A percentile compares a stretch with the other conserved stretches of the same genome.
phyloP scores from a whole-genome alignment of 2,113 vertebrate species.

The Hylia prasina region DNA sequence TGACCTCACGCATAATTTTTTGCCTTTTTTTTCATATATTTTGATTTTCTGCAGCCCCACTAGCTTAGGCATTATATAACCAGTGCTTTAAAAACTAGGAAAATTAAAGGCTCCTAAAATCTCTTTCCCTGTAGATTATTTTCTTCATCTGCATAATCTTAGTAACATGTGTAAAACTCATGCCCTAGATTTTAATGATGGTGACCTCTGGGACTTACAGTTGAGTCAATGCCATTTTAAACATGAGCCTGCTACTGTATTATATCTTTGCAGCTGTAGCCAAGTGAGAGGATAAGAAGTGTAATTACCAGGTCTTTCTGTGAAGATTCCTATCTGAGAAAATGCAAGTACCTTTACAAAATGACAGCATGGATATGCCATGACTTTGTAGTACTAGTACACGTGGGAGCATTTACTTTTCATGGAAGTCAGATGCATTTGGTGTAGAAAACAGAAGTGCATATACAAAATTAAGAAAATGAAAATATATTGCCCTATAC shows the following conservation, averaged over 20 bases:
- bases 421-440: background rate
- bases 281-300: background rate
- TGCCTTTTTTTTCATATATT: background rate
- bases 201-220: conserved; percentile 32
- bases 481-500: background rate
- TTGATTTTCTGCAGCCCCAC: background rate
- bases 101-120: conserved; percentile 27
- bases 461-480: background rate
- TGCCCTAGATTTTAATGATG: conserved; percentile 39
- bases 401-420: background rate
- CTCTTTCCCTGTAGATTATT: conserved; percentile 27
- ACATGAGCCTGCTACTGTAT: background rate
- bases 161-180: conserved; percentile 21
- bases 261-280: background rate
- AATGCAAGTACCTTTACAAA: background rate
- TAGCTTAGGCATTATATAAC: conserved; percentile 26
- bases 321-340: background rate
- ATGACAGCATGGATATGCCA: background rate
- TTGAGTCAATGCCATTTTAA: background rate
- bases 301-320: background rate
- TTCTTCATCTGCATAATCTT: conserved; percentile 36
- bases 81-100: background rate
- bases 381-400: background rate
- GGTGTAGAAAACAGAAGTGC: background rate
- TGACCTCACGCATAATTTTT: background rate